Percentiles rank a stretch among this genome's conserved stretches.
Conservation (phyloP, 1,140 invertebrate species). For the Apocrypta bakeri region DNA sequence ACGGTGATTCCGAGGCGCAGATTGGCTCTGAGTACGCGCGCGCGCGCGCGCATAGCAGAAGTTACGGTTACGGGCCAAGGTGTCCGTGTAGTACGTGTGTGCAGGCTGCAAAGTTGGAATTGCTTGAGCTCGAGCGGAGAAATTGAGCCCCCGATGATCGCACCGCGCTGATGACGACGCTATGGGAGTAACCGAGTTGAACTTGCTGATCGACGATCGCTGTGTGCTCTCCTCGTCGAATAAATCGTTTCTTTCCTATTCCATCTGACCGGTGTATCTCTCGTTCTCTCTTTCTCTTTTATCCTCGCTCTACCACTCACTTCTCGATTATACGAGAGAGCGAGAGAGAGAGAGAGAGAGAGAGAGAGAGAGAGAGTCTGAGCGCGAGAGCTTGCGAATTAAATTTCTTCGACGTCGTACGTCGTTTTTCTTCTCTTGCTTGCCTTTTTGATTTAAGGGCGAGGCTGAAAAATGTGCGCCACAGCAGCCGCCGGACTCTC, state of each 20-base stretch:
- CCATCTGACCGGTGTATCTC: background rate
- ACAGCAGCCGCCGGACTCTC: background rate
- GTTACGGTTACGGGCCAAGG: constrained; percentile 66
- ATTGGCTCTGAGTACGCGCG: constrained; percentile 56
- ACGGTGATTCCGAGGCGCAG: constrained; percentile 70
- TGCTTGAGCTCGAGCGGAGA: constrained; percentile 68
- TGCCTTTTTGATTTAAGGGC: constrained; percentile 8
- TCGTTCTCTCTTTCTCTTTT: background rate
- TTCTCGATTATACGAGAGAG: background rate
- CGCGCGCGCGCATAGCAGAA: constrained; percentile 61
- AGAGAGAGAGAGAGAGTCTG: no score
- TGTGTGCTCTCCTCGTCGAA: constrained; percentile 45
- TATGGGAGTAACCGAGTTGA: constrained; percentile 47
- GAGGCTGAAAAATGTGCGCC: background rate
- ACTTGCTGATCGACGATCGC: constrained; percentile 57
- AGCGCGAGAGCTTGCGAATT: constrained; percentile 15
- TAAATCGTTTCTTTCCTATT: constrained; percentile 45
- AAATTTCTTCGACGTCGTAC: background rate
- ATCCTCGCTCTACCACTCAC: background rate
- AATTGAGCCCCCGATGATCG: constrained; percentile 59
- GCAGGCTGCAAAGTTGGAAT: constrained; percentile 69
- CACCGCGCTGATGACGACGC: background rate
- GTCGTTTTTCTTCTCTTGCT: constrained; percentile 9
- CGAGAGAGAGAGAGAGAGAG: no score
- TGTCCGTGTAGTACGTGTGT: constrained; percentile 50